Percentiles rank a stretch among this genome's conserved stretches.
Conservation (phyloP, 2,797 vertebrate species). For the Sphenopsis melanotis region DNA sequence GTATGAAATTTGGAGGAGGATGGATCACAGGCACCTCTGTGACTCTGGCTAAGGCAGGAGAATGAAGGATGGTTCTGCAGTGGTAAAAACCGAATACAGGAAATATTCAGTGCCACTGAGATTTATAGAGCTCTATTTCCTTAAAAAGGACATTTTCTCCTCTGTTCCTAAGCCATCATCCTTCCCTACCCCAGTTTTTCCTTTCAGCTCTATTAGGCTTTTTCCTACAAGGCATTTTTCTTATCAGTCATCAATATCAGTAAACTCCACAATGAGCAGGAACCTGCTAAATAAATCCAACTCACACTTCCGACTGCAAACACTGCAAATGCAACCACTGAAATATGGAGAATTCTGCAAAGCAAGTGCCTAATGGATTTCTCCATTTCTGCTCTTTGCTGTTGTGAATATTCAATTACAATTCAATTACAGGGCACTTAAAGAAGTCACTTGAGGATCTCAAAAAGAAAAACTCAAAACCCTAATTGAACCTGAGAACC, state of each 20-base stretch:
- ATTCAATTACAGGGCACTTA: not conserved
- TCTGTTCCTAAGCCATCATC: not conserved
- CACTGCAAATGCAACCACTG: not conserved
- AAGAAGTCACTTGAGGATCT: not conserved
- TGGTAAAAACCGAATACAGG: rapidly evolving
- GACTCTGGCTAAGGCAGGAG: not conserved
- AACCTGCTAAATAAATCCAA: not conserved
- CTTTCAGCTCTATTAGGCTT: not conserved
- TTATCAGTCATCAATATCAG: not conserved
- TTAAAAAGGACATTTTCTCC: not conserved
- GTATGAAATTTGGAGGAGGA: not conserved
- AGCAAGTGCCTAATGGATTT: not conserved
- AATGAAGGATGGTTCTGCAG: not conserved
- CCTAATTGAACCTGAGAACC: not conserved
- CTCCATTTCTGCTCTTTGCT: not conserved
- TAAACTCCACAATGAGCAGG: not conserved
- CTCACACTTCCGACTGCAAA: not conserved
- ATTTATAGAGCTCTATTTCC: not conserved
- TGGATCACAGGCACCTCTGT: not conserved
- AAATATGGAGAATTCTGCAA: not conserved
- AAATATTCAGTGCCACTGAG: not conserved
- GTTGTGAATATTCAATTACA: not conserved
- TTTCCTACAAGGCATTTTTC: not conserved
- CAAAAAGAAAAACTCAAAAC: not conserved
- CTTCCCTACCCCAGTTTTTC: not conserved